Conservation (phyloP, 2,888 invertebrate genomes). For the Luperina nickerlii region DNA sequence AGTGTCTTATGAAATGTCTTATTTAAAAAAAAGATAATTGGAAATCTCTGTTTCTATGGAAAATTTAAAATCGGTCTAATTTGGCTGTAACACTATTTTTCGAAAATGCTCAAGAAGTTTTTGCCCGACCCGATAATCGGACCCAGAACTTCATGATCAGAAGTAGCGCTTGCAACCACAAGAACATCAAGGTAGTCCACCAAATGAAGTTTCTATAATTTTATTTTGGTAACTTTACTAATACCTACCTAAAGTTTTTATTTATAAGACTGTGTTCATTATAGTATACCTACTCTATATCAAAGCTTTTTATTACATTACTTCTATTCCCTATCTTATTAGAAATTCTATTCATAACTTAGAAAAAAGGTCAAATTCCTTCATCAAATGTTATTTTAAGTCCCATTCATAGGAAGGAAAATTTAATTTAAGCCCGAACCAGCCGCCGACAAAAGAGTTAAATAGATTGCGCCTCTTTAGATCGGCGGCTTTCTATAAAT, state of each 20-base stretch:
- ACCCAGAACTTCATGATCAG: background rate
- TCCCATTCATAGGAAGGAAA: slow-evolving; percentile 32
- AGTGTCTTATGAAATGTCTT: no score
- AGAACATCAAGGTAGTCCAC: background rate
- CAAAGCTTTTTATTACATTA: slow-evolving; percentile 7
- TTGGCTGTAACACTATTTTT: no score
- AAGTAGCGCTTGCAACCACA: background rate
- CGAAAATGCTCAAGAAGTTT: no score
- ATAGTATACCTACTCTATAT: no score
- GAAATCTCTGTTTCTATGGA: no score
- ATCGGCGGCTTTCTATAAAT: slow-evolving; percentile 41
- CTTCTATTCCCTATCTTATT: slow-evolving; percentile 13
- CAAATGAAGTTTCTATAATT: background rate
- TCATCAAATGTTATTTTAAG: slow-evolving; percentile 10
- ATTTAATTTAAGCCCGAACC: slow-evolving; percentile 42
- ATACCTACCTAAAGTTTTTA: background rate
- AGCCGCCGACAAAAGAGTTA: slow-evolving; percentile 45
- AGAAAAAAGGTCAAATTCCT: slow-evolving; percentile 26
- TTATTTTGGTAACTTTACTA: background rate
- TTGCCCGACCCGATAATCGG: background rate
- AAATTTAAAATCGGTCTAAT: no score
- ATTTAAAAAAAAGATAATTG: no score
- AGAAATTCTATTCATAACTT: slow-evolving; percentile 42
- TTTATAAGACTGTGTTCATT: background rate
- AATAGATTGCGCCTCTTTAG: slow-evolving; percentile 35